Evolutionary conservation across 2,113 vertebrate species (phyloP), one percentile per base, ranked within the genome.

Genomic region (Hiodon tergisus): DNA sequence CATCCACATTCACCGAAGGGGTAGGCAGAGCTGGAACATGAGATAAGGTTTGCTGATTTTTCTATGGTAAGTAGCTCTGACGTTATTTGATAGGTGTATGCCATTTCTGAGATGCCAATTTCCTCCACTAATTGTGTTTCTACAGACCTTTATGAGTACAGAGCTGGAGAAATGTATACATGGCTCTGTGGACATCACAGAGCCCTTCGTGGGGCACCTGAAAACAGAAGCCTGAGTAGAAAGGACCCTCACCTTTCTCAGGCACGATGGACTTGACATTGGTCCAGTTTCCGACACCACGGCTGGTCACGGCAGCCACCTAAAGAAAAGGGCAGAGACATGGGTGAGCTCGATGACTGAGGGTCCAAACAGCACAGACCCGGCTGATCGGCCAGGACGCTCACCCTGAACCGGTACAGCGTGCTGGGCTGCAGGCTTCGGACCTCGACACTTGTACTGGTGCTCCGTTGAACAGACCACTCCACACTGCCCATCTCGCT

Each of bases 301-400:
- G 91, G 82, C 95, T 94, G 57, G 96, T 98, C 62, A 98, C 95
- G 0, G 96, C 96, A 72, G 96, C 95, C 86, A 98, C 96, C 97
- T 99, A 89, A 67, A 62, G 48, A 1, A 57, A 47, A n/a, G 52
- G 46, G 17, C 66, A 59, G 50, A 50, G 17, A n/a, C 5, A 55
- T 7, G 1, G 8, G 13, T 6, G 2, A 46, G 51, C 55, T 50
- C 46, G 11, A 4, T 5, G 54, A 31, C 31, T 31, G 31, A 31
- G 31, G 31, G 31, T 65, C n/a, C 14, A 57, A 67, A 47, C 52
- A n/a, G 65, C 16, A 66, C 6, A 55, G 46, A 46, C 10, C 69
- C 47, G 17, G 4, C 13, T 31, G 68, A 10, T 66, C 60, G 74
- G 58, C 31, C 31, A 11, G 52, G 59, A 10, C 1, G 67, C 94